Evolutionary conservation across 2,113 vertebrate species (phyloP).

Genomic region (Guaruba guarouba): DNA sequence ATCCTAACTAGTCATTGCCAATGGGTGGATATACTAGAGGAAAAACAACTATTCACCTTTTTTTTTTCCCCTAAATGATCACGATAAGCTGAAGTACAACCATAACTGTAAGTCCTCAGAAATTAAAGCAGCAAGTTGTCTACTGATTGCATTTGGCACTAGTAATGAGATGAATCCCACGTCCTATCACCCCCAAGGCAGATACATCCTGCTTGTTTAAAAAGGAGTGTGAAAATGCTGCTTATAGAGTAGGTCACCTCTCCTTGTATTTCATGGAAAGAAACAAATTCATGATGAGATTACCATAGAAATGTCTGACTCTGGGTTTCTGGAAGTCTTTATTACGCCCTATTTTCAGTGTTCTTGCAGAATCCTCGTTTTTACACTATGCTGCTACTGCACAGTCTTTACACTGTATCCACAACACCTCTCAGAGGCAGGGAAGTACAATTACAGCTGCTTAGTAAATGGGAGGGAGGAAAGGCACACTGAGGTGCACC

Average conservation of each 20-base stretch:
- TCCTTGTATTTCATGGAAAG: neutral
- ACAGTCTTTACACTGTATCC: neutral
- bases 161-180: conserved; percentile 43
- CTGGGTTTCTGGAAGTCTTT: neutral
- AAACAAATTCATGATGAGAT: neutral
- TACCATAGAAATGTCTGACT: neutral
- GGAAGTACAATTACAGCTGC: neutral
- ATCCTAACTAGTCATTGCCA: conserved; percentile 63
- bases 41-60: conserved; percentile 58
- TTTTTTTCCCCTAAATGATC: conserved; percentile 46
- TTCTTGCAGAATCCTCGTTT: neutral
- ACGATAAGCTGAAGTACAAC: conserved; percentile 61
- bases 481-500: neutral
- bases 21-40: conserved; percentile 52
- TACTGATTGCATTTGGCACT: conserved; percentile 46
- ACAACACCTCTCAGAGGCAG: neutral
- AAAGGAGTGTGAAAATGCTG: neutral
- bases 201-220: conserved; percentile 11
- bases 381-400: neutral
- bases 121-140: conserved; percentile 63
- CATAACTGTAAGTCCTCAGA: conserved; percentile 39
- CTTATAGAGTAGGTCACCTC: neutral
- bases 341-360: neutral
- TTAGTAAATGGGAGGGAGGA: neutral
- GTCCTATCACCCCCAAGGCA: conserved; percentile 26